Base-by-base conservation (phyloP, 1,140 invertebrate genomes). In the Aphelinus atriplicis region DNA sequence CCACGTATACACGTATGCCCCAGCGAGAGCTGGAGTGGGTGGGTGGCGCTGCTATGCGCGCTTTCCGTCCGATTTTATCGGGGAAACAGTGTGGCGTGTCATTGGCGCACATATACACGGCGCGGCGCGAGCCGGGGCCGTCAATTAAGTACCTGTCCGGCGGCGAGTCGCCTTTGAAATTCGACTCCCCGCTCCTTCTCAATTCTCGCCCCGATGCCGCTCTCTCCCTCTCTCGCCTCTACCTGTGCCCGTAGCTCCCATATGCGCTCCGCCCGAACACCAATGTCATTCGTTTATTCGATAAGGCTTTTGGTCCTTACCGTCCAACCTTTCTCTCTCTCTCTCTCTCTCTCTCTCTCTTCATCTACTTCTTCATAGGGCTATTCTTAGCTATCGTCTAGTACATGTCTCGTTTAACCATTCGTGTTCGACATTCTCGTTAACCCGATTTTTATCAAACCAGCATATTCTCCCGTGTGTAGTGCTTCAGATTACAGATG, bases 141-240 rank as follows among this genome's bases (percentile, higher is more conserved):
- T 72, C 70, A 72, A 72, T 72, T 72, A 72, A 72, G 60, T 72
- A 72, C 70, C 70, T 64, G 70, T 72, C 70, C 46, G 70, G 61
- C 70, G 70, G 70, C 70, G 53, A 45, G 45, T 63, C 53, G 43
- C 70, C 70, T 72, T 72, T 72, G 70, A 72, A 72, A 72, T 64
- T 65, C 61, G 70, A 72, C 51, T 65, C 71, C 46, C 61, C 7
- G 43, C 9, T 9, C 62, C 71, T 51, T 4, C 53, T 9, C 67
- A 43, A 43, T 53, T 56, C 67, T 45, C 26, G 3, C 9, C 47
- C 43, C 43, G 3, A 55, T 26, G 26, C 26, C 26, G 26, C 26
- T 26, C 26, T 26, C 26, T 26, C 26, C 26, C 26, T 26, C 26
- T 26, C 26, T 26, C 26, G 26, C 26, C 26, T 26, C 26, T 26